These are phyloP conservation scores for Diuraphis noxia DNA, from an alignment of 1,140 invertebrate species.

Conservation along the genomic window DNA sequence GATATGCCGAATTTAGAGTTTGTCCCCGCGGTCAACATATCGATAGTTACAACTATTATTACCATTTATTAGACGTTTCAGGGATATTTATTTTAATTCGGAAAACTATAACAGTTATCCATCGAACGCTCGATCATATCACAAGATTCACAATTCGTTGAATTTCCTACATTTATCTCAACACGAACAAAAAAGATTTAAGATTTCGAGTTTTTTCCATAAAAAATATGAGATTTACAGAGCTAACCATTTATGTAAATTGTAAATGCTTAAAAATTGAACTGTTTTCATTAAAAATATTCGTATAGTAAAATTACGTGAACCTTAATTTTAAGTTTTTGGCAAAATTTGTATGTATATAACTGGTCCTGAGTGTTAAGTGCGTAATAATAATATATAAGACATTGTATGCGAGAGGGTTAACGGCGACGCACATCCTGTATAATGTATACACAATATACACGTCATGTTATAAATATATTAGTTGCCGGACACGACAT, in stretches of 20 bases:
- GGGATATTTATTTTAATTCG: not conserved
- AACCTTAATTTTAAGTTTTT: not conserved
- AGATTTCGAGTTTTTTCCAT: no score
- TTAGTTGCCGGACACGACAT: not conserved
- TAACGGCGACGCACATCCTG: not conserved
- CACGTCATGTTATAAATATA: not conserved
- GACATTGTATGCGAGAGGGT: not conserved
- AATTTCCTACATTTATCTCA: not conserved
- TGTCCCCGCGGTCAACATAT: not conserved
- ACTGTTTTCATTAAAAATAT: not conserved
- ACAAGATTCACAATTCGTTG: not conserved
- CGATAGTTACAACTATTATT: no score
- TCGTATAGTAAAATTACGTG: not conserved
- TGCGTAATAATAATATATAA: not conserved
- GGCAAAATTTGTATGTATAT: not conserved
- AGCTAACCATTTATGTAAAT: not conserved
- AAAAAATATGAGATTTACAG: no score
- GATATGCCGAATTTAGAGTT: not conserved
- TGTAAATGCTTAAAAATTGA: not conserved
- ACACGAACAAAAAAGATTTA: not conserved
- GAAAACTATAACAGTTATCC: not conserved
- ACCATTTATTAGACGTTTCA: not conserved
- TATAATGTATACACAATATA: not conserved
- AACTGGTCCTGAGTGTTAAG: not conserved
- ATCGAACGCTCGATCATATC: not conserved